Percentiles rank a stretch among this genome's conserved stretches.
These are phyloP conservation scores for Epinephelus fuscoguttatus DNA, from an alignment of 2,113 vertebrate genomes.

Conservation along the genomic window DNA sequence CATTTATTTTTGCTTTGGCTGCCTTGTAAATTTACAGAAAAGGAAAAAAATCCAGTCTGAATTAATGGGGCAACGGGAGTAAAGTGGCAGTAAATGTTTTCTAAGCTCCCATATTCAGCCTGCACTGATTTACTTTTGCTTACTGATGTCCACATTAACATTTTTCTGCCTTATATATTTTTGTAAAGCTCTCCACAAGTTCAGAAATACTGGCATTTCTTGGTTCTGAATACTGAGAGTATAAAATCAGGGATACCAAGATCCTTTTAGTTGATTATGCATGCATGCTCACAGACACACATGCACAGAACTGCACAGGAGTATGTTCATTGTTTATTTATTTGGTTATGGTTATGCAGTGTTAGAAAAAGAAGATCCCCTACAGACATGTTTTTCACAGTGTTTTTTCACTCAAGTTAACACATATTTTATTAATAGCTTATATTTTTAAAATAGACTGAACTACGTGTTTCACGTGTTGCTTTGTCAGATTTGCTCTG, in stretches of 20 bases:
- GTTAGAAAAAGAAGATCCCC: no score
- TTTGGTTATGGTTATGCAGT: background rate
- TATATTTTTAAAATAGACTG: no score
- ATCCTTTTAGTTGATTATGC: background rate
- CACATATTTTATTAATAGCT: no score
- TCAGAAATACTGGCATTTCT: background rate
- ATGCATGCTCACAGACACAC: background rate
- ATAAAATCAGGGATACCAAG: background rate
- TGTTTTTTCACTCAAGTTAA: no score
- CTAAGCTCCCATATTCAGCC: no score
- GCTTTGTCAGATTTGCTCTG: no score
- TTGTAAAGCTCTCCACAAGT: background rate
- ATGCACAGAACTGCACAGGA: background rate
- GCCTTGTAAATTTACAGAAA: background rate
- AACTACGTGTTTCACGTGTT: no score
- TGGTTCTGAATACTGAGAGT: background rate
- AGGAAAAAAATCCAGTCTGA: background rate
- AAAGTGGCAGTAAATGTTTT: background rate
- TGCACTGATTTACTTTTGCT: background rate
- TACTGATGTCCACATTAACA: background rate
- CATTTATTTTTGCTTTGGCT: background rate
- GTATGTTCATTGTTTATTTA: background rate
- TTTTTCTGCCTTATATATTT: background rate
- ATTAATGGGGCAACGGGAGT: background rate
- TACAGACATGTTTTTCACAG: no score